Base-by-base conservation (phyloP, 2,797 vertebrate species). In the Gymnothorax reevesii region DNA sequence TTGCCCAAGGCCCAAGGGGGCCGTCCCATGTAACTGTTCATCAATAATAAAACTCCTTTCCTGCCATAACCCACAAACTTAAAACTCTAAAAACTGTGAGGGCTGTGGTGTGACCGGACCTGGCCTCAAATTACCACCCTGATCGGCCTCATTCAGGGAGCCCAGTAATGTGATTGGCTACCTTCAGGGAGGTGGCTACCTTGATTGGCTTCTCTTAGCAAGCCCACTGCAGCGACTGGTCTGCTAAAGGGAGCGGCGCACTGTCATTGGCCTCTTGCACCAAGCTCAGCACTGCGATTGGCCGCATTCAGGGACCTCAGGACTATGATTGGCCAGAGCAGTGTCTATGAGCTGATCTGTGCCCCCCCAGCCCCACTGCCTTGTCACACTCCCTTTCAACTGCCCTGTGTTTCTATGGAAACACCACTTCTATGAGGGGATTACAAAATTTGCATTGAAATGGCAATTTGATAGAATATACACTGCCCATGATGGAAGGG, bases 371-470 rank as follows among this genome's bases (percentile, higher is more conserved):
- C 33, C 9, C 85, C 82, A 25, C 84, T 77, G 80, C 82, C 79
- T 64, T 82, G 83, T 73, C n/a, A 27, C 69, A 73, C 33, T 42
- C 33, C 71, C 71, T 75, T 75, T 88, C 66, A n/a, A 25, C 77
- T 83, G 77, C 86, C 66, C 88, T 89, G 89, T 86, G 87, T 77
- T 90, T 92, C 86, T 92, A 89, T 83, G 87, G 89, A 80, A 90
- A 89, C 80, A 42, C 54, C 89, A 88, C 87, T 92, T 91, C 92
- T 91, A 89, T 89, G 86, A 88, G 84, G 85, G 85, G 90, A 94
- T 92, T 89, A 91, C 64, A 88, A 83, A 91, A 92, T 93, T 91
- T 92, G 85, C 92, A 94, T 94, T 94, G 93, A 93, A 93, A 93
- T 92, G 62, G 89, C 88, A 89, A 89, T 92, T 90, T 88, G 92